These are phyloP conservation scores for Penaeus monodon DNA, from an alignment of 2,888 invertebrate genomes.

Conservation along the genomic window DNA sequence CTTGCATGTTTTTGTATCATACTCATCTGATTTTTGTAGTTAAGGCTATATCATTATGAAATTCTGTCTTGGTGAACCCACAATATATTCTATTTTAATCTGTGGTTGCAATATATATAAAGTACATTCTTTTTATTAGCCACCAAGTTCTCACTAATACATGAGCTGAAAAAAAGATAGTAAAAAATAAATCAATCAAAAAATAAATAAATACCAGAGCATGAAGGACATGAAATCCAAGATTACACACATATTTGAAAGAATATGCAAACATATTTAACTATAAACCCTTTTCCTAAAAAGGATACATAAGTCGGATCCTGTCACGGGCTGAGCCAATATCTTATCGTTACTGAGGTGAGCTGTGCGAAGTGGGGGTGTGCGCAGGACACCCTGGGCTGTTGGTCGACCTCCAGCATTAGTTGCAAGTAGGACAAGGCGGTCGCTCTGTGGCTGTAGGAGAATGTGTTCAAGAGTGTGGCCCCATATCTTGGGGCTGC, in stretches of 20 bases:
- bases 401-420: slow-evolving; percentile 53
- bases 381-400: slow-evolving; percentile 42
- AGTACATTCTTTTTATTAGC: too few relatives aligned
- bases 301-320: slow-evolving; percentile 55
- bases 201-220: neutral
- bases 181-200: neutral
- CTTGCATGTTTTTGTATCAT: slow-evolving; percentile 40
- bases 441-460: slow-evolving; percentile 54
- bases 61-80: neutral
- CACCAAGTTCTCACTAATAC: too few relatives aligned
- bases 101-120: too few relatives aligned
- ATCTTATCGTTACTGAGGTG: slow-evolving; percentile 34
- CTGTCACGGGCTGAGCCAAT: slow-evolving; percentile 54
- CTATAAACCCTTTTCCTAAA: neutral
- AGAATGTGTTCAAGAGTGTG: slow-evolving; percentile 38
- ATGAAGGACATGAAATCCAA: too few relatives aligned
- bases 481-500: slow-evolving; percentile 48
- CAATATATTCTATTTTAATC: neutral
- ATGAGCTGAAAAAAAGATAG: too few relatives aligned
- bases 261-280: too few relatives aligned
- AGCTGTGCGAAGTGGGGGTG: slow-evolving; percentile 50
- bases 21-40: slow-evolving; percentile 36
- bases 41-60: slow-evolving; percentile 20
- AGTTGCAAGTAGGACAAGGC: slow-evolving; percentile 47
- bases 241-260: too few relatives aligned